phyloP scores from a whole-genome alignment of 1,140 invertebrate genomes.

The Bombus superbus region DNA sequence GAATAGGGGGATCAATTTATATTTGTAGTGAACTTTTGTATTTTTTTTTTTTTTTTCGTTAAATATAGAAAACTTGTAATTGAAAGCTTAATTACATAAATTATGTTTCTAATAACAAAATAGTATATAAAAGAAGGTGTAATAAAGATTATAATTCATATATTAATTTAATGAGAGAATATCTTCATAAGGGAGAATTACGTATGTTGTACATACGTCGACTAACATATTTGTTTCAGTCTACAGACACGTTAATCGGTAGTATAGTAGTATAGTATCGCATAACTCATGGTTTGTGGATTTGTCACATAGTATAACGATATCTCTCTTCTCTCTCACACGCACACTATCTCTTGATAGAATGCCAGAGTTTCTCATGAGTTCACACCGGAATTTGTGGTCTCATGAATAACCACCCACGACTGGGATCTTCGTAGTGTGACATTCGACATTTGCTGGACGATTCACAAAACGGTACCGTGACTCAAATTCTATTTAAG shows the following conservation, averaged over 20 bases:
- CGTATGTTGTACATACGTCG: no score
- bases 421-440: conserved; percentile 37
- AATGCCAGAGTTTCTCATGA: conserved; percentile 63
- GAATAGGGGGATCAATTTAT: not conserved
- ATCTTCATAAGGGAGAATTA: no score
- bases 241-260: conserved; percentile 6
- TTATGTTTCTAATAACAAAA: not conserved
- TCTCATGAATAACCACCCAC: conserved; percentile 59
- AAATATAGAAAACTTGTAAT: not conserved
- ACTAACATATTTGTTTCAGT: not conserved
- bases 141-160: not conserved
- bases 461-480: not conserved
- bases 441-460: not conserved
- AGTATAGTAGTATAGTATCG: conserved; percentile 13
- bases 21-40: not conserved
- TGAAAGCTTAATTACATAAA: not conserved
- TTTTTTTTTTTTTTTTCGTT: not conserved
- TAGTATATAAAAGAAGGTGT: no score
- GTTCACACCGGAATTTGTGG: conserved; percentile 66
- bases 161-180: no score
- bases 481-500: not conserved
- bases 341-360: conserved; percentile 38
- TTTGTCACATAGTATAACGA: conserved; percentile 56
- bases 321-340: conserved; percentile 3
- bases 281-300: conserved; percentile 61